Base-by-base conservation (phyloP, 2,888 invertebrate species). In the Troglohyphantes excavatus region DNA sequence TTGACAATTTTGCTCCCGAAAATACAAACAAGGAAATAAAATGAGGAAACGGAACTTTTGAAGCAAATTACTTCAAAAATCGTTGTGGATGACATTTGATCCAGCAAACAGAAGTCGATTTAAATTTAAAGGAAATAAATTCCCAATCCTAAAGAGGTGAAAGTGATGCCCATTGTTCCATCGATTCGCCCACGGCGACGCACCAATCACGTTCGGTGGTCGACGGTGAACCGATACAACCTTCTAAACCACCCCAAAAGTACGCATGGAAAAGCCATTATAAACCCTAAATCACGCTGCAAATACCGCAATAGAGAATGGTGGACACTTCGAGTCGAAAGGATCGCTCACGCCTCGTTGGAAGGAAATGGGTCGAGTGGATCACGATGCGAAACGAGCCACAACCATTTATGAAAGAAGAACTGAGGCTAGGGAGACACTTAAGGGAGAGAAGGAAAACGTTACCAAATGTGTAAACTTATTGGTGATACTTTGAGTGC, bases 221-320 rank as follows among this genome's bases (percentile, higher is more conserved):
- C 27, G 39, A 43, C 33, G 9, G 33, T 33, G 33, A 75, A 27
- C 33, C 21, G 29, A 75, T 61, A 33, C 19, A 26, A 29, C 19
- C 29, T 29, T 29, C n/a, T 75, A 29, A 75, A 75, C 59, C 17
- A 61, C 23, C 29, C 6, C 68, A 68, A 81, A 39, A 81, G 46
- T 67, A 68, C 39, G n/a, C 5, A 23, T 33, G 27, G n/a, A 59
- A 68, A 33, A 59, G n/a, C 17, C 68, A 82, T 29, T 46, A 79
- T 70, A 46, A 27, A 78, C 59, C 29, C 33, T 82, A 70, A 70
- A 82, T 59, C 82, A 82, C 59, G 23, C 43, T 33, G 9, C n/a
- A 53, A 29, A 46, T n/a, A 13, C 75, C 29, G 59, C 53, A 29
- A 13, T 9, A 17, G 5, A n/a, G 59, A 78, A 78, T 13, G 17